Evolutionary conservation across 1,140 invertebrate genomes (phyloP), one percentile per base, ranked within the genome.

Genomic region (Oryzaephilus surinamensis): DNA sequence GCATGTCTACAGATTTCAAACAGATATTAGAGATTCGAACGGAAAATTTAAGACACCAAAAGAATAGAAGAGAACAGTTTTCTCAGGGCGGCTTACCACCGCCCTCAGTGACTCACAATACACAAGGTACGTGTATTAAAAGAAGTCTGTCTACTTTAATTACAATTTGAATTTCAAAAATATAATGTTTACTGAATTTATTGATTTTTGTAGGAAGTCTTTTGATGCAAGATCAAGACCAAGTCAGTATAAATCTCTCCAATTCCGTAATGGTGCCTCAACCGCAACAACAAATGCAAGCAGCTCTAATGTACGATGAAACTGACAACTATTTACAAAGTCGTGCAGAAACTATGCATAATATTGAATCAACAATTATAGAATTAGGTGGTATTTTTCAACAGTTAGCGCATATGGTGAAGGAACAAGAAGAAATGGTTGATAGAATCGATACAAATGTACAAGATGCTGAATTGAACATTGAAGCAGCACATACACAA

Each of bases 361-460:
- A 90, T 62, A 98, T 99, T 56, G 96, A 99, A 66, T 91, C 89
- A 7, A 99, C 95, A 17, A 99, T 99, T 57, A 91, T 98, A 10
- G 96, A 99, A 68, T 66, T 99, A n/a, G 95, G 96, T 4, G 88
- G 87, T 26, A 99, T 99, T 60, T 99, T 99, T 61, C 86, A 91
- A 58, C 95, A 99, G 62, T 67, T 99, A 46, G 94, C 96, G 12
- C 84, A 90, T 57, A 96, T 99, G 91, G 94, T 99, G 14, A 95
- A 97, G 60, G 96, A 99, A 66, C 97, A 99, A 67, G 94, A 97
- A 65, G 96, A 99, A 73, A 89, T 95, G 67, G 94, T 99, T 84
- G 89, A 92, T 52, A 79, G 95, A 60, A 99, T 99, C 64, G 96
- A 99, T 68, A 75, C 84, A 3, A 98, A 99, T 70, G 82, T 99